phyloP scores from a whole-genome alignment of 2,113 vertebrate genomes.

The Galemys pyrenaicus region DNA sequence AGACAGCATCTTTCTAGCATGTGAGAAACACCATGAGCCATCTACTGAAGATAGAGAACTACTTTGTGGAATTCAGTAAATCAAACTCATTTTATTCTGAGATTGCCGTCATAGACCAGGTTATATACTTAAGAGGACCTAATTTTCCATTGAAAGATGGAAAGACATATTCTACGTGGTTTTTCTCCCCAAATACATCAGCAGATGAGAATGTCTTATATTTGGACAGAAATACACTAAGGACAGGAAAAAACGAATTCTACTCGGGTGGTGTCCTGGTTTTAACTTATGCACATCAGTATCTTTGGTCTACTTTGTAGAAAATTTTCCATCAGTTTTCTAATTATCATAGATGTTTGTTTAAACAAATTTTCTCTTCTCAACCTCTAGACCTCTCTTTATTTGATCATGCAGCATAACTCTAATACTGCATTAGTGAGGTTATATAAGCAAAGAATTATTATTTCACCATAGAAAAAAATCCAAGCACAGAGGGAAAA shows the following conservation, averaged over 20 bases:
- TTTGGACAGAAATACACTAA: not conserved
- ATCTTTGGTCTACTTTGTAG: conserved; percentile 43
- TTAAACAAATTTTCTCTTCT: conserved; percentile 73
- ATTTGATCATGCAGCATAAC: conserved; percentile 70
- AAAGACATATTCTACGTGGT: not conserved
- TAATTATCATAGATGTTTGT: conserved; percentile 74
- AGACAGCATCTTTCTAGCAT: not conserved
- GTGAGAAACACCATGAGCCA: not conserved
- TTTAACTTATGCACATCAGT: not conserved
- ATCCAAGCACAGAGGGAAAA: not conserved
- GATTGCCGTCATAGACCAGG: not conserved
- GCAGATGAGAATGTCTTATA: not conserved
- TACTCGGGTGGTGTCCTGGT: not conserved
- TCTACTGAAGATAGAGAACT: not conserved
- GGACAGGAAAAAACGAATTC: conserved; percentile 18
- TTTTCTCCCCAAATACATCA: not conserved
- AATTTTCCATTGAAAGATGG: conserved; percentile 33
- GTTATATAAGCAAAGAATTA: conserved; percentile 73
- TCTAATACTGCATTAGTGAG: conserved; percentile 68
- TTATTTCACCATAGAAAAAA: conserved; percentile 53
- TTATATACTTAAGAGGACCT: not conserved
- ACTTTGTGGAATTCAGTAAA: not conserved
- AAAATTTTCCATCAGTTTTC: conserved; percentile 67
- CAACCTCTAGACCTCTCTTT: conserved; percentile 64
- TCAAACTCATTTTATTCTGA: conserved; percentile 30